Evolutionary conservation across 2,113 vertebrate species (phyloP), one percentile per base, ranked within the genome.

Genomic region (Gadus macrocephalus): DNA sequence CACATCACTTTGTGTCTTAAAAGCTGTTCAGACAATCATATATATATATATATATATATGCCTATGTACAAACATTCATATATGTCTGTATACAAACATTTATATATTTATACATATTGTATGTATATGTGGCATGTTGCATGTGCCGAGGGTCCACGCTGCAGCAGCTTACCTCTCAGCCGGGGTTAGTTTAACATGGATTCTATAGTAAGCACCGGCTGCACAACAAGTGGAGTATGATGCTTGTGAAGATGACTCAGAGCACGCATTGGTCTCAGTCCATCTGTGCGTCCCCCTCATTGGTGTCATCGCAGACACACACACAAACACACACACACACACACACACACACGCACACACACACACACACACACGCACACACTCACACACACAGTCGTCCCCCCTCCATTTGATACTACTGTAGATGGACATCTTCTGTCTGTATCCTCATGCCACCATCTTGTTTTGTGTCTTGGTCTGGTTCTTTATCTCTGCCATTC

Each of bases 221-320:
- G 83, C 74, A 22, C 49, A 69, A 78, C 66, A 83, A 83, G 71
- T 67, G 66, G 73, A 80, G 70, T 77, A 70, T 66, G 71, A 74
- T 76, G 74, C 68, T 82, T 81, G 73, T 75, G 76, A 87, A 67
- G 79, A 72, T 91, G 86, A 91, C 81, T 91, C 89, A 90, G 79
- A 86, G 75, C 74, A 83, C 67, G 74, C 79, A 78, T 85, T 81
- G 19, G 73, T 82, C 82, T 87, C 75, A 87, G 77, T 76, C 87
- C 81, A 87, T 89, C 87, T 91, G 85, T 76, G 79, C 85, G 72
- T 78, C 77, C 84, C 83, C 81, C 85, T 84, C 76, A 72, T 74
- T 79, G 76, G 72, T 78, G 80, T 79, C 71, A 82, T 85, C 81
- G 38, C 74, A 72, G 72, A 86, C 84, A 83, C 83, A 67, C 81